Evolutionary conservation across 2,888 invertebrate genomes (phyloP).

Genomic region (Colostygia pectinataria): DNA sequence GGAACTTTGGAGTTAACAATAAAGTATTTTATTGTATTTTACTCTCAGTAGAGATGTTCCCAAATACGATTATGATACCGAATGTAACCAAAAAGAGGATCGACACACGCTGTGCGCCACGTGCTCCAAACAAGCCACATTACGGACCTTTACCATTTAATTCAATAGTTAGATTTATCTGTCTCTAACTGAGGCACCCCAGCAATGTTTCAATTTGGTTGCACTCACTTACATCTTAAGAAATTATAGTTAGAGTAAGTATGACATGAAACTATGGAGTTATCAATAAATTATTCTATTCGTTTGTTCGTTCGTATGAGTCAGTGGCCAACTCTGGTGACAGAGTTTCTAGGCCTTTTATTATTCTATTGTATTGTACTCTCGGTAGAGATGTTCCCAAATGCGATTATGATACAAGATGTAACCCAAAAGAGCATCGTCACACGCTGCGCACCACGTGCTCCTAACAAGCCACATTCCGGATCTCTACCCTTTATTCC

Average conservation of each 20-base stretch:
- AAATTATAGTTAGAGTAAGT: too few relatives aligned
- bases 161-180: conserved; percentile 68
- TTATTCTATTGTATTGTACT: too few relatives aligned
- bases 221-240: too few relatives aligned
- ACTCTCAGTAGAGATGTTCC: background rate
- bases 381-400: conserved; percentile 2
- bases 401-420: conserved; percentile 20
- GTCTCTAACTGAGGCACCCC: too few relatives aligned
- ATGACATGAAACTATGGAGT: too few relatives aligned
- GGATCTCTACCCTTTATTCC: conserved; percentile 52
- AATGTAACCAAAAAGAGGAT: conserved; percentile 44
- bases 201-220: too few relatives aligned
- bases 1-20: too few relatives aligned
- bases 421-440: conserved; percentile 45
- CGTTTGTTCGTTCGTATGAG: too few relatives aligned
- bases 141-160: conserved; percentile 50
- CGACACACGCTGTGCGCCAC: conserved; percentile 43
- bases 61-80: conserved; percentile 20
- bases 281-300: too few relatives aligned
- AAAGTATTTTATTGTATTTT: too few relatives aligned
- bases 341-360: too few relatives aligned
- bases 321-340: too few relatives aligned
- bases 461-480: conserved; percentile 45
- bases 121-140: conserved; percentile 47
- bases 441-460: conserved; percentile 46